Percentiles rank a stretch among this genome's conserved stretches.
phyloP scores from a whole-genome alignment of 2,113 vertebrate species.

The Ornithorhynchus anatinus region DNA sequence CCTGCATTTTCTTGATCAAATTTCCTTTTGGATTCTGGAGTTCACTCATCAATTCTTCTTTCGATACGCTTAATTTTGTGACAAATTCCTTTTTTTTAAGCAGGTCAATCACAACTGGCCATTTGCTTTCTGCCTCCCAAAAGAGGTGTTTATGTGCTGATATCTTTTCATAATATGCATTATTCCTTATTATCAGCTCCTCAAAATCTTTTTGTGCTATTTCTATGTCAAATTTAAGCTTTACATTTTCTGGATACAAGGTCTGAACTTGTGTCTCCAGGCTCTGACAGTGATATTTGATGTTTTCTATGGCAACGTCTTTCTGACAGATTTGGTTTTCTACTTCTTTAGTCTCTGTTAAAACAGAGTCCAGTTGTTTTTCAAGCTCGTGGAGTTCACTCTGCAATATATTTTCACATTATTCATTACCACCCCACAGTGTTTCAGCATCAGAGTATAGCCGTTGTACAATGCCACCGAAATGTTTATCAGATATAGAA shows the following conservation, averaged over 20 bases:
- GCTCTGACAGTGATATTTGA: constrained; percentile 42
- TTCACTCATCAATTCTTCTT: constrained; percentile 41
- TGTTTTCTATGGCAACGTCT: constrained; percentile 48
- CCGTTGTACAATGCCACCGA: no score
- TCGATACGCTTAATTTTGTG: constrained; percentile 50
- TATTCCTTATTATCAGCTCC: constrained; percentile 45
- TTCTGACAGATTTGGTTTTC: constrained; percentile 52
- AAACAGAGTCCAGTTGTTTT: constrained; percentile 39
- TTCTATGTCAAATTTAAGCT: constrained; percentile 47
- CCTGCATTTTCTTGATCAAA: constrained; percentile 53
- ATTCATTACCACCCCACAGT: no score
- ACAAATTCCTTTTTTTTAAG: constrained; percentile 36
- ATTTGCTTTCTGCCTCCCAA: constrained; percentile 56
- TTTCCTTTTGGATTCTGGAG: constrained; percentile 51
- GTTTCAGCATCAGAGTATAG: no score
- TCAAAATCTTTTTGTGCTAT: constrained; percentile 49
- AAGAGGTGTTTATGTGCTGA: constrained; percentile 37
- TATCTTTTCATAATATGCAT: constrained; percentile 60
- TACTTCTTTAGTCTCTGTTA: constrained; percentile 41
- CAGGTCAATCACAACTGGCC: constrained; percentile 57
- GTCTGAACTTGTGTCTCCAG: constrained; percentile 47
- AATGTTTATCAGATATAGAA: no score
- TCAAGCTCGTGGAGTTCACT: constrained; percentile 51
- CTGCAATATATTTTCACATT: constrained; percentile 47
- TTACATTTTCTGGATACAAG: constrained; percentile 52